A percentile compares a stretch with the other conserved stretches of the same genome.
These are phyloP conservation scores for Mystacornis crossleyi DNA, from an alignment of 2,113 vertebrate species.

Conservation along the genomic window DNA sequence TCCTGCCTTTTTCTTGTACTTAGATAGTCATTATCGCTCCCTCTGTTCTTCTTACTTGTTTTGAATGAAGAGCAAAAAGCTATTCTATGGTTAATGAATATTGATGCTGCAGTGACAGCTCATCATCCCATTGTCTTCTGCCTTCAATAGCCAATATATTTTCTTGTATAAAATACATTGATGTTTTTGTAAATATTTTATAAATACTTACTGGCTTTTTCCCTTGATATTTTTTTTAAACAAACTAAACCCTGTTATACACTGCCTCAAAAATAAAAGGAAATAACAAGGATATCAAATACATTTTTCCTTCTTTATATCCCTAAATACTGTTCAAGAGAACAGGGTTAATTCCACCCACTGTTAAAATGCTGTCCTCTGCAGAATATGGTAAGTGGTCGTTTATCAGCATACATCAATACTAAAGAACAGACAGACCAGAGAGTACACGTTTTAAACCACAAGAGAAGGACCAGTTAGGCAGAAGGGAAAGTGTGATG, in stretches of 20 bases:
- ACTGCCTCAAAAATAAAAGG: background rate
- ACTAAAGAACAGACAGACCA: background rate
- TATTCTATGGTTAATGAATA: background rate
- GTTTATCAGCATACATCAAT: background rate
- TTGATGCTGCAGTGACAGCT: background rate
- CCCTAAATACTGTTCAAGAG: background rate
- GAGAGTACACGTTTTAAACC: constrained; percentile 2
- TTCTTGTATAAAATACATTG: background rate
- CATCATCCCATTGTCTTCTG: background rate
- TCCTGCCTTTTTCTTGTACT: background rate
- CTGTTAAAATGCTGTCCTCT: background rate
- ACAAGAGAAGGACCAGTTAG: background rate
- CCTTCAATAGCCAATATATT: background rate
- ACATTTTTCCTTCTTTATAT: background rate
- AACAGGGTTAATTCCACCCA: background rate
- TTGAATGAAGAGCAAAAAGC: background rate
- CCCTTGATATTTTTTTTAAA: background rate
- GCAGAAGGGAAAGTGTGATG: background rate
- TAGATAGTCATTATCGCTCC: background rate
- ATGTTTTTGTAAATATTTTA: background rate
- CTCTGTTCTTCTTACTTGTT: background rate
- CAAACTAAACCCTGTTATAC: background rate
- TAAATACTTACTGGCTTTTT: background rate
- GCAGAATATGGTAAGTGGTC: background rate
- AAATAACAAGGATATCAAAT: background rate